phyloP scores from a whole-genome alignment of 2,888 invertebrate genomes.

The Acrobasis suavella region DNA sequence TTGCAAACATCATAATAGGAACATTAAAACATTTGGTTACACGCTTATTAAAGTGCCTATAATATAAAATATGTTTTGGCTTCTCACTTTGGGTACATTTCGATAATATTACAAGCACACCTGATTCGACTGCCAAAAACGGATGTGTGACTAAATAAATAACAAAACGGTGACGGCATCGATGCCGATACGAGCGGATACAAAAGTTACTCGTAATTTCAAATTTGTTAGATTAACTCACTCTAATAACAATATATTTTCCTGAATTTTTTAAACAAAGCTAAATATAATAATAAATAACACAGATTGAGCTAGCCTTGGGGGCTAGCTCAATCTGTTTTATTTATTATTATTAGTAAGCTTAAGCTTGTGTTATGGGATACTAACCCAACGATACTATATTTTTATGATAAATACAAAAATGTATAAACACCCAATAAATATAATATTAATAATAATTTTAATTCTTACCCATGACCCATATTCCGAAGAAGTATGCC shows the following conservation, averaged over 20 bases:
- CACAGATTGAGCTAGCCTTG: no score
- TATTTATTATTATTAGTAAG: no score
- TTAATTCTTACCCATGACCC: no score
- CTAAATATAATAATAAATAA: no score
- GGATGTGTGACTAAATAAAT: constrained; percentile 26
- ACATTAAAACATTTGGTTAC: neutral
- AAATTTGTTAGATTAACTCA: constrained; percentile 4
- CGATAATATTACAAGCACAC: neutral
- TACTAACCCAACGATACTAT: no score
- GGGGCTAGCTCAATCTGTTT: no score
- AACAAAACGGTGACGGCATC: constrained; percentile 28
- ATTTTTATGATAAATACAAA: no score
- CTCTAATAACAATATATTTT: neutral
- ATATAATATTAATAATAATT: no score
- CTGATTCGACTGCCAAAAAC: constrained; percentile 24
- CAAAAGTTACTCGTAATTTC: constrained; percentile 5
- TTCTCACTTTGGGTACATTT: neutral
- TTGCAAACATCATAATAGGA: neutral
- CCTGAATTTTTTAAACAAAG: no score
- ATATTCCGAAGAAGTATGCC: no score
- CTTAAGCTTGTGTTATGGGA: no score
- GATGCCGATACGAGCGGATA: constrained; percentile 19
- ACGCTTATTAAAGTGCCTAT: neutral
- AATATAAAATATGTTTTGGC: neutral
- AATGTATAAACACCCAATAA: no score